A percentile compares a stretch with the other conserved stretches of the same genome.
phyloP scores from a whole-genome alignment of 2,888 invertebrate genomes.

The Cheiracanthium punctorium region DNA sequence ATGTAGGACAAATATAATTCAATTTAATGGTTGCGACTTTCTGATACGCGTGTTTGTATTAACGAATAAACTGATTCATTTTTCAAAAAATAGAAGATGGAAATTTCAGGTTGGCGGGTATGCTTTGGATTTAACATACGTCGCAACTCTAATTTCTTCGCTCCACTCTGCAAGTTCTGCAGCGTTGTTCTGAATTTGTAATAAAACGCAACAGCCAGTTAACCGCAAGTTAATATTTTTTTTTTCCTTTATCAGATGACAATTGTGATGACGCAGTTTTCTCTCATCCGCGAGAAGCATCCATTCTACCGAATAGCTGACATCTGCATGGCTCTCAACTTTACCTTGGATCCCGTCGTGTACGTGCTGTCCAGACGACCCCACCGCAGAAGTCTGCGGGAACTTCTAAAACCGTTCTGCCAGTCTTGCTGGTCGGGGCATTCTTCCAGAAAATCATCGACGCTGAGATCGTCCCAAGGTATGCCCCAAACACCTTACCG shows the following conservation, averaged over 20 bases:
- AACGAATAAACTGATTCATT: no score
- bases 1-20: no score
- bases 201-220: no score
- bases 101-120: no score
- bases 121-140: no score
- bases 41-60: no score
- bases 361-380: slow-evolving; percentile 64
- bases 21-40: no score
- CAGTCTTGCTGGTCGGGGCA: slow-evolving; percentile 52
- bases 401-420: slow-evolving; percentile 50
- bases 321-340: slow-evolving; percentile 86
- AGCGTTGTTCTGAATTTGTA: not conserved
- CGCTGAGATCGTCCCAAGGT: slow-evolving; percentile 62
- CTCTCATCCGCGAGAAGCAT: slow-evolving; percentile 72
- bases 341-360: slow-evolving; percentile 84
- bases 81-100: no score
- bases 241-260: slow-evolving; percentile 79
- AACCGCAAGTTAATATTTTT: not conserved
- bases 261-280: slow-evolving; percentile 81
- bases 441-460: slow-evolving; percentile 18
- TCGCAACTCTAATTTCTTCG: not conserved
- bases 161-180: not conserved
- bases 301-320: slow-evolving; percentile 82
- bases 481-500: slow-evolving; percentile 40
- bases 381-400: slow-evolving; percentile 44